Percentiles rank a stretch among this genome's conserved stretches.
phyloP scores from a whole-genome alignment of 2,113 vertebrate species.

The Leptosomus discolor region DNA sequence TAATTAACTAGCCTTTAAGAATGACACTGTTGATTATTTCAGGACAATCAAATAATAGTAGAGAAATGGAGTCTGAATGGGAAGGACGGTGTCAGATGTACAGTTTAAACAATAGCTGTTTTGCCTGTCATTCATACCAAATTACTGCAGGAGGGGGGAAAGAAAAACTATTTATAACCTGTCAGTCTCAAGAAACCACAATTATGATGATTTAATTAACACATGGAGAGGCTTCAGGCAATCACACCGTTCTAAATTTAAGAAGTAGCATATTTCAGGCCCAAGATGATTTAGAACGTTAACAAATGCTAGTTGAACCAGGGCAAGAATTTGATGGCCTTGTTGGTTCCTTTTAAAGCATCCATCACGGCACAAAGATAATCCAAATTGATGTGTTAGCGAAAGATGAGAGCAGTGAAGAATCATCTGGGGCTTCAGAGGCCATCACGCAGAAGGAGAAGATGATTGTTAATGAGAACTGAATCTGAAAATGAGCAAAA shows the following conservation, averaged over 20 bases:
- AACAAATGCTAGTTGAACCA: slow-evolving; percentile 19
- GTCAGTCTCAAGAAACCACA: slow-evolving; percentile 36
- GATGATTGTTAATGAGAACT: not conserved
- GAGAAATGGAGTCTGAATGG: not conserved
- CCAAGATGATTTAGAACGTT: slow-evolving; percentile 49
- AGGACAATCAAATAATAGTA: not conserved
- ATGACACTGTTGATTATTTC: not conserved
- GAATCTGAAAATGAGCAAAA: not conserved
- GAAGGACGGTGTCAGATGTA: not conserved
- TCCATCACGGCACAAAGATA: not conserved
- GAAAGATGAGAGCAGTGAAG: slow-evolving; percentile 10
- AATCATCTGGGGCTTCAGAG: not conserved
- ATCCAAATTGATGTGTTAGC: not conserved
- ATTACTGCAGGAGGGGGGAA: not conserved
- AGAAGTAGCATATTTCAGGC: slow-evolving; percentile 34
- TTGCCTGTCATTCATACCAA: slow-evolving; percentile 1
- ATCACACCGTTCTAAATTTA: slow-evolving; percentile 39
- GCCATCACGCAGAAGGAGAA: not conserved
- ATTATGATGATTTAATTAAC: slow-evolving; percentile 61
- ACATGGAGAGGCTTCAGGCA: slow-evolving; percentile 30
- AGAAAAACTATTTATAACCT: slow-evolving; percentile 47
- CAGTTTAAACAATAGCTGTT: not conserved
- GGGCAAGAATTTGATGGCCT: slow-evolving; percentile 38
- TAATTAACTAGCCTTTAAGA: slow-evolving; percentile 18
- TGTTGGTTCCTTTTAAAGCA: slow-evolving; percentile 14